Evolutionary conservation across 2,113 vertebrate species (phyloP).

Genomic region (Papio anubis): DNA sequence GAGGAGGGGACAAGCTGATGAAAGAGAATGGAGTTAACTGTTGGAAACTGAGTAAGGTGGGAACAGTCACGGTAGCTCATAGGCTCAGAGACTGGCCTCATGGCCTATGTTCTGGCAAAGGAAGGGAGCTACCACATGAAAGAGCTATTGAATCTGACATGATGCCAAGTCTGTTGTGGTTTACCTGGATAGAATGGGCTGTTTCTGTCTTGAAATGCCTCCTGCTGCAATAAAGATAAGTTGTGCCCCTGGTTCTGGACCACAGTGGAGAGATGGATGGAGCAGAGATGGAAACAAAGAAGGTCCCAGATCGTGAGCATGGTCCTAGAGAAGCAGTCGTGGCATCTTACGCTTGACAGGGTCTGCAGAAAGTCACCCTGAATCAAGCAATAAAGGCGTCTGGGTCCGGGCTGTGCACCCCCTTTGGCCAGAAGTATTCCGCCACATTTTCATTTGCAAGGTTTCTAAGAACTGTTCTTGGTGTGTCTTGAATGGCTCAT

Average conservation of each 20-base stretch:
- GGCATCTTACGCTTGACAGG: neutral
- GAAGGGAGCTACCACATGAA: neutral
- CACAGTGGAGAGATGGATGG: neutral
- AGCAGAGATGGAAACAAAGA: neutral
- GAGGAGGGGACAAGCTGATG: neutral
- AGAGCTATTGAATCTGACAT: neutral
- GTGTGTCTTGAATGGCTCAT: conserved; percentile 52
- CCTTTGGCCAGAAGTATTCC: neutral
- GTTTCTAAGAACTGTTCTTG: conserved; percentile 52
- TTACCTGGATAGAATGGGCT: neutral
- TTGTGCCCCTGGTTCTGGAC: neutral
- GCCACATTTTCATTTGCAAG: conserved; percentile 41
- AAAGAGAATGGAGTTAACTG: neutral
- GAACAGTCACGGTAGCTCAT: neutral
- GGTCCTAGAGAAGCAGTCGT: neutral
- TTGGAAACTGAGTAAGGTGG: neutral
- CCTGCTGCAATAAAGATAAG: neutral
- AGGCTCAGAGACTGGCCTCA: neutral
- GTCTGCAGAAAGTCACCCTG: neutral
- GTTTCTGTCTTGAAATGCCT: neutral
- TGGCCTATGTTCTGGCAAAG: neutral
- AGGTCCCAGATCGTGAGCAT: too few relatives aligned
- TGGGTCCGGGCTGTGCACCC: neutral
- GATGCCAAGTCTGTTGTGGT: neutral
- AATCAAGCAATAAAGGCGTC: neutral